phyloP scores from a whole-genome alignment of 2,797 vertebrate genomes.

The Aldrovandia affinis region DNA sequence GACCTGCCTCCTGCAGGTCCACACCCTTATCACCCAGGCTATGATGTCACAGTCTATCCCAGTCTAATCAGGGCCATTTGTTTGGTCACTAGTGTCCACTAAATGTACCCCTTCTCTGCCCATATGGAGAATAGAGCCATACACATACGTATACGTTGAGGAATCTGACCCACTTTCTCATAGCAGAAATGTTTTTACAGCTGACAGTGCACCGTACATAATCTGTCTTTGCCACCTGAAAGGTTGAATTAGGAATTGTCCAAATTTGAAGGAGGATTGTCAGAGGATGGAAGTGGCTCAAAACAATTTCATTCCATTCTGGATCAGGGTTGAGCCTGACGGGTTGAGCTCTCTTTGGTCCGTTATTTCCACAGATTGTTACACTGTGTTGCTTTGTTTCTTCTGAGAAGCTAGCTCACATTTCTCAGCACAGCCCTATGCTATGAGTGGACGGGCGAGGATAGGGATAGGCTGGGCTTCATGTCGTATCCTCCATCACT shows the following conservation, averaged over 20 bases:
- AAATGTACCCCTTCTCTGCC: background rate
- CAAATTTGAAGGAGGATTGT: background rate
- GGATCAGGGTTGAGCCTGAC: background rate
- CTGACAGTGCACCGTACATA: background rate
- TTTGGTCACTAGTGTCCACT: background rate
- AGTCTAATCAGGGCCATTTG: background rate
- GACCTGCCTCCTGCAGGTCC: background rate
- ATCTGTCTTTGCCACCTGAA: background rate
- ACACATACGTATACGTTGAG: too few relatives aligned
- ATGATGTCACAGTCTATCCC: background rate
- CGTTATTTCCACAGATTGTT: background rate
- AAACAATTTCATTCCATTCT: background rate
- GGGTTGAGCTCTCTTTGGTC: background rate
- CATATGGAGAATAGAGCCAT: background rate
- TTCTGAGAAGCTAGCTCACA: background rate
- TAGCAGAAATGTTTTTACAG: background rate
- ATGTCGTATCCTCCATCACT: background rate
- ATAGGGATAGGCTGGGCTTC: background rate
- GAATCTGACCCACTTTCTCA: background rate
- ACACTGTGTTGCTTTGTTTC: background rate
- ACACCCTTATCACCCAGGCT: too few relatives aligned
- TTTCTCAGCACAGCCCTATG: background rate
- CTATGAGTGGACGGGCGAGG: background rate
- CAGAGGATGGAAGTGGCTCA: background rate
- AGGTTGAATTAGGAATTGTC: background rate